Percentiles rank a stretch among this genome's conserved stretches.
These are phyloP conservation scores for Euproctis similis DNA, from an alignment of 2,888 invertebrate genomes.

Conservation along the genomic window DNA sequence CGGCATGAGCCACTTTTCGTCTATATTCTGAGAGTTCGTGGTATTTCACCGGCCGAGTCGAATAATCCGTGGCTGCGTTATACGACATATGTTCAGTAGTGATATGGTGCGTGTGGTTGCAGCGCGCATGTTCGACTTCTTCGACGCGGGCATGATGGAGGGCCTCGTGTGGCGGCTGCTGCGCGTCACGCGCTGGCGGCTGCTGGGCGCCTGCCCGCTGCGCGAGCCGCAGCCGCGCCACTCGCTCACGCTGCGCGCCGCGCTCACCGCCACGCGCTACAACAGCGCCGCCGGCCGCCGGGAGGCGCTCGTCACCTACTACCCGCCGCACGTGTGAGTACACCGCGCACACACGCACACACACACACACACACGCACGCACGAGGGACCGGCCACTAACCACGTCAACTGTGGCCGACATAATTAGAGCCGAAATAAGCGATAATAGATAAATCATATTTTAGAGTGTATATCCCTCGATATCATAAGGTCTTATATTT, in stretches of 20 bases:
- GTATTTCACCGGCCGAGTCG: too few species aligned
- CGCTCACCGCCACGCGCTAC: constrained; percentile 48
- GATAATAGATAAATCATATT: too few species aligned
- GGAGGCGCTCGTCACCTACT: constrained; percentile 88
- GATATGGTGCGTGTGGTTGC: too few species aligned
- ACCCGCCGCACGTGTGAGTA: constrained; percentile 90
- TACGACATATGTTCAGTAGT: too few species aligned
- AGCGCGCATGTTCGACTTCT: constrained; percentile 96
- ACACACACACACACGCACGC: too few species aligned
- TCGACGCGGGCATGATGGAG: constrained; percentile 95
- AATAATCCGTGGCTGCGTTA: too few species aligned
- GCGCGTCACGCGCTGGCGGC: constrained; percentile 77
- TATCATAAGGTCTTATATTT: constrained; percentile 30
- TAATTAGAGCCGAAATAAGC: too few species aligned
- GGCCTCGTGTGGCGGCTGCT: constrained; percentile 88
- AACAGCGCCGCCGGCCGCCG: constrained; percentile 71
- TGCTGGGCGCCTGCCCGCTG: constrained; percentile 67
- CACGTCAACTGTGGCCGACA: too few species aligned
- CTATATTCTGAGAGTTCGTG: too few species aligned
- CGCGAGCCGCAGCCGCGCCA: constrained; percentile 47
- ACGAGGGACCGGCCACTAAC: too few species aligned
- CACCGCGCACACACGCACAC: too few species aligned
- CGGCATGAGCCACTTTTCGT: too few species aligned
- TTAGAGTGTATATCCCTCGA: constrained; percentile 9
- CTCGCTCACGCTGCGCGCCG: constrained; percentile 82